phyloP scores from a whole-genome alignment of 1,140 invertebrate genomes.

The Oppia nitens region DNA sequence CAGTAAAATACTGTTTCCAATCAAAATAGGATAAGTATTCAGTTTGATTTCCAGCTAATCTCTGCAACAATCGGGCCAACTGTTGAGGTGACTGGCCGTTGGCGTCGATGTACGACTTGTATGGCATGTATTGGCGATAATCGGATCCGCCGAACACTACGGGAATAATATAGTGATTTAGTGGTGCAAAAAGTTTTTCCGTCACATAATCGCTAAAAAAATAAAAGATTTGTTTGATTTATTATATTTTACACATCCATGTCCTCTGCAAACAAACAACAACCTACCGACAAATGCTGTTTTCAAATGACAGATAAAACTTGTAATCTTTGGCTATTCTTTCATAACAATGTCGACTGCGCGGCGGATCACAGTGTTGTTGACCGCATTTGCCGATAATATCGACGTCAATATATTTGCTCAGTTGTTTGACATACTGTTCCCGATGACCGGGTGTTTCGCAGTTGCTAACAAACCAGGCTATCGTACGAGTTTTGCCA shows the following conservation, averaged over 20 bases:
- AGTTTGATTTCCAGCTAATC: conserved; percentile 22
- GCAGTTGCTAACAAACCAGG: conserved; percentile 49
- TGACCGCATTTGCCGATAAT: conserved; percentile 47
- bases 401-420: conserved; percentile 40
- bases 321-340: conserved; percentile 23
- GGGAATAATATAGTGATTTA: conserved; percentile 25
- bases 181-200: conserved; percentile 28
- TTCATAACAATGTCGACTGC: conserved; percentile 21
- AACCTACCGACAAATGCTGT: conserved; percentile 24
- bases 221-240: background rate
- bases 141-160: conserved; percentile 28
- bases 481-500: conserved; percentile 26
- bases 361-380: conserved; percentile 14
- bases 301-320: conserved; percentile 30
- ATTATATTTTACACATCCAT: no score
- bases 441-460: conserved; percentile 33
- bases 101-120: conserved; percentile 29
- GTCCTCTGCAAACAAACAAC: background rate
- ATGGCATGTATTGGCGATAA: conserved; percentile 26
- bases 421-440: conserved; percentile 37
- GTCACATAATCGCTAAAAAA: conserved; percentile 28
- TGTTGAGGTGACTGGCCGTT: conserved; percentile 22
- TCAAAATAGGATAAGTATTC: conserved; percentile 26
- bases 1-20: conserved; percentile 22
- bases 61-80: conserved; percentile 22